Evolutionary conservation across 1,140 invertebrate species (phyloP), one percentile per base, ranked within the genome.

Genomic region (Rhopalosiphum maidis): DNA sequence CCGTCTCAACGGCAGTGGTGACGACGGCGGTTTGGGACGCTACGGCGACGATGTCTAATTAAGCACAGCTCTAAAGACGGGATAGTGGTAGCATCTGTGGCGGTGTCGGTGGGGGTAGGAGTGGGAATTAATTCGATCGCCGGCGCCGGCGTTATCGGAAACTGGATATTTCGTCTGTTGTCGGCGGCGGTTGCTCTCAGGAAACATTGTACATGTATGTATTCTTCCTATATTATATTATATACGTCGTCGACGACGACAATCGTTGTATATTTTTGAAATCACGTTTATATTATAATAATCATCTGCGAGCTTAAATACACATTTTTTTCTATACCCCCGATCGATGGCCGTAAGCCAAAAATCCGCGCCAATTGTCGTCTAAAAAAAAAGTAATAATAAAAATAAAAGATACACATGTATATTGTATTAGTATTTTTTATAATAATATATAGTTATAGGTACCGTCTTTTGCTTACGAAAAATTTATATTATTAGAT

Each of bases 71-170:
- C n/a, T 22, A 35, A 8, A 1, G 22, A 89, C 35, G 41, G 25
- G 60, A 25, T 41, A 60, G 35, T 23, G 90, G 37, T 30, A 37
- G 41, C 60, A n/a, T 55, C 11, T 1, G 22, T 22, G 37, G 15
- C 46, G 41, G 25, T 4, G 22, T 93, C n/a, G 43, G 25, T 22
- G 86, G 48, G 60, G 25, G 48, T 30, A 60, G 41, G 37, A 46
- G 87, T 35, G 54, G 90, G 60, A 91, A 91, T 77, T 77, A 91
- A 91, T 91, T 82, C 90, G 90, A 82, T 91, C 7, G 43, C 22
- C 90, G 90, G 90, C 90, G 90, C 90, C 90, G 60, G 77, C 77
- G 90, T 92, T 92, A 92, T 92, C 90, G 68, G 90, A 51, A 92
- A 92, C 90, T 83, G 90, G 90, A 92, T 82, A 92, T 83, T 37